A percentile compares a stretch with the other conserved stretches of the same genome.
Conservation (phyloP, 2,888 invertebrate genomes). For the Eudemis profundana region DNA sequence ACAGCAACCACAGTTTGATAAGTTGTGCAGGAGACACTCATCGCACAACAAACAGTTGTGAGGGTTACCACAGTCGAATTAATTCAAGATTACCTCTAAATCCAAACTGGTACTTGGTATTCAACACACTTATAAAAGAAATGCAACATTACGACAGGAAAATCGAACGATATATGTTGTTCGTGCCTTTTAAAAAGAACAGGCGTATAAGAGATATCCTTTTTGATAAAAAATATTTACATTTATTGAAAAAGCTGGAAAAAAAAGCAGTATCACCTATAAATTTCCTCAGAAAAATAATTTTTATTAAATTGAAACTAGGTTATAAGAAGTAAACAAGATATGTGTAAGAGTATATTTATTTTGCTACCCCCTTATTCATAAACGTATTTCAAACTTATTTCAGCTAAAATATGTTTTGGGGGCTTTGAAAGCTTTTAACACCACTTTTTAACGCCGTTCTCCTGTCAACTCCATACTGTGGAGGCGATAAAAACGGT, state of each 20-base stretch:
- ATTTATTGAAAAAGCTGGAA: conserved; percentile 8
- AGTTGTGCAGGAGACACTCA: conserved; percentile 23
- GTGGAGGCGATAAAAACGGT: conserved; percentile 1
- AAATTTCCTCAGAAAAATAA: conserved; percentile 2
- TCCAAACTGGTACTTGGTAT: conserved; percentile 22
- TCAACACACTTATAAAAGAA: conserved; percentile 20
- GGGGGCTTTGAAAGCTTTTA: too few species aligned
- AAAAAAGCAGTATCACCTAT: not conserved
- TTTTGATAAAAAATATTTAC: conserved; percentile 18
- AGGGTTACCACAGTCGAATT: conserved; percentile 20
- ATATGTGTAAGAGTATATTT: not conserved
- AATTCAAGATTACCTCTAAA: conserved; percentile 21
- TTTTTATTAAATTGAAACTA: conserved; percentile 12
- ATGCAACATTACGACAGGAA: conserved; percentile 14
- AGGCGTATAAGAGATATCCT: conserved; percentile 14
- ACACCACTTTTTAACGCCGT: too few species aligned
- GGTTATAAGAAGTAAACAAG: conserved; percentile 9
- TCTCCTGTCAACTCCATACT: too few species aligned
- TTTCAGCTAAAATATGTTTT: conserved; percentile 2
- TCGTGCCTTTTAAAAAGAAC: conserved; percentile 12
- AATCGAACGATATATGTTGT: conserved; percentile 19
- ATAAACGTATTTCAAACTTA: conserved; percentile 7
- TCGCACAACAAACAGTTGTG: conserved; percentile 18
- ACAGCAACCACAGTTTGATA: conserved; percentile 22
- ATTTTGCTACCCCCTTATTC: conserved; percentile 4